Percentiles rank a stretch among this genome's conserved stretches.
Conservation (phyloP, 2,113 vertebrate genomes). For the Narcine bancroftii region DNA sequence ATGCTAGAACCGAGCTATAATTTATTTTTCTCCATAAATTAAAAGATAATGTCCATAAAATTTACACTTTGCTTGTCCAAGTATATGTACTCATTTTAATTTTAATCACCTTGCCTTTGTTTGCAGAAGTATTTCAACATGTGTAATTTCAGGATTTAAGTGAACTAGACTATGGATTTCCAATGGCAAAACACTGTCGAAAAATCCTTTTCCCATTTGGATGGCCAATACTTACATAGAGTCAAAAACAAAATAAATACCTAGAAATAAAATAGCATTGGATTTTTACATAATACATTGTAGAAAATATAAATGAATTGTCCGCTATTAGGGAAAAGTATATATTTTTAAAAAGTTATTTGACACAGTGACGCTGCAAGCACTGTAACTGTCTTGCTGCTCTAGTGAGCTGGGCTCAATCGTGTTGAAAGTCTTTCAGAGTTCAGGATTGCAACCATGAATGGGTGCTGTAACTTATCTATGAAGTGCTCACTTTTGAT, state of each 20-base stretch:
- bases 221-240: background rate
- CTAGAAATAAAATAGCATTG: background rate
- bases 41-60: background rate
- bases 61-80: background rate
- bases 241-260: background rate
- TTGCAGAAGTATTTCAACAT: background rate
- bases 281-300: background rate
- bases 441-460: background rate
- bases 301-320: too few relatives aligned
- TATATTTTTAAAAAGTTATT: too few relatives aligned
- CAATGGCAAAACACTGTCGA: background rate
- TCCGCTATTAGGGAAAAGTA: too few relatives aligned
- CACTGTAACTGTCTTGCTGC: background rate
- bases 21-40: background rate
- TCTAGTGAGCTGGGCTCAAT: background rate
- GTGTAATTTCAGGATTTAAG: background rate
- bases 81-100: background rate
- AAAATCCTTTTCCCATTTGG: background rate
- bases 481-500: background rate
- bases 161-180: background rate
- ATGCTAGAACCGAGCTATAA: background rate
- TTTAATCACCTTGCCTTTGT: background rate
- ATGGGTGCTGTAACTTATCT: background rate
- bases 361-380: too few relatives aligned
- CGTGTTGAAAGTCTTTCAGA: background rate